Conservation (phyloP, 2,888 invertebrate genomes). For the Conus canariensis region DNA sequence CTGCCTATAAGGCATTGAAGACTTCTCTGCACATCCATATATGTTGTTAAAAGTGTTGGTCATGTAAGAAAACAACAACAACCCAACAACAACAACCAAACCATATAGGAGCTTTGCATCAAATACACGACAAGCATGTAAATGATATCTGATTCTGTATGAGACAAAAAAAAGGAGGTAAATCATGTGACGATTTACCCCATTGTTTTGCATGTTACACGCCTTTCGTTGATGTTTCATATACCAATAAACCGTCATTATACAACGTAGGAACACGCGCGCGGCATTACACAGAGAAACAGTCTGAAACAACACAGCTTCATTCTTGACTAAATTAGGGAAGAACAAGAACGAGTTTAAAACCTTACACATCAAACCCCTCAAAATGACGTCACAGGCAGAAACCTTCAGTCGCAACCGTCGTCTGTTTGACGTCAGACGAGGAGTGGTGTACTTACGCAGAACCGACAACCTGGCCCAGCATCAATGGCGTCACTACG, state of each 20-base stretch:
- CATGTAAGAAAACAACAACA: no score
- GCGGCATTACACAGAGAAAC: background rate
- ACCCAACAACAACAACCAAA: no score
- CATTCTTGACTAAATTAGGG: background rate
- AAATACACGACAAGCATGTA: no score
- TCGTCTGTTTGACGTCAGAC: constrained; percentile 38
- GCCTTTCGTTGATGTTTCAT: background rate
- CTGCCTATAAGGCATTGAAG: no score
- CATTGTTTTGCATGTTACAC: no score
- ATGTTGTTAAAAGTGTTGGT: no score
- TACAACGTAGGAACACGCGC: background rate
- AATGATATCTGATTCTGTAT: no score
- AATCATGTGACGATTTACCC: no score
- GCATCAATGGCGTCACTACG: constrained; percentile 41
- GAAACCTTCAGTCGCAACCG: constrained; percentile 32
- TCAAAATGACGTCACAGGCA: constrained; percentile 23
- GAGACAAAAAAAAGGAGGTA: no score
- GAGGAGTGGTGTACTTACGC: constrained; percentile 36
- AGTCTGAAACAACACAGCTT: background rate
- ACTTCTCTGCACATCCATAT: no score
- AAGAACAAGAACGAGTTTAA: background rate
- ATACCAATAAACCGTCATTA: background rate
- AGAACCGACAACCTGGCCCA: constrained; percentile 30
- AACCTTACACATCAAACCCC: background rate
- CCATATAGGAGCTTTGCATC: no score